phyloP scores from a whole-genome alignment of 1,140 invertebrate species.

The Hydropsyche tenuis region DNA sequence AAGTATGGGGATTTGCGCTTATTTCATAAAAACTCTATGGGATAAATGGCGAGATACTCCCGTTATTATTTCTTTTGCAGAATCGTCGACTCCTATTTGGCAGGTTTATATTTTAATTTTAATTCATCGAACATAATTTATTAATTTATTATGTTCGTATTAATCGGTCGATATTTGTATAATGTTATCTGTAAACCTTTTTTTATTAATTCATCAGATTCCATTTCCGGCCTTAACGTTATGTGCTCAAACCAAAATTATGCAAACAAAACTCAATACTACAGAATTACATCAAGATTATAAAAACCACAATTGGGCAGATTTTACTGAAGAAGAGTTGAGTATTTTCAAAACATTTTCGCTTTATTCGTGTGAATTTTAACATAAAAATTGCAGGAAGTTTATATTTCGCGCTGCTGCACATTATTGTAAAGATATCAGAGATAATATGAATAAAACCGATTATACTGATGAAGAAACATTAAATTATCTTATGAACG shows the following conservation, averaged over 20 bases:
- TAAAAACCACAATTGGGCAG: conserved; percentile 52
- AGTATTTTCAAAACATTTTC: too few species aligned
- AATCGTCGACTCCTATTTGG: conserved; percentile 68
- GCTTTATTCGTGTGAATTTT: too few species aligned
- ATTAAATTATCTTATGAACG: too few species aligned
- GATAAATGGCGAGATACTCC: conserved; percentile 61
- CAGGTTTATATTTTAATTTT: conserved; percentile 54
- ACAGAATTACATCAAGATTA: conserved; percentile 58
- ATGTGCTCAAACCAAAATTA: conserved; percentile 66
- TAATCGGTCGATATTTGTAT: too few species aligned
- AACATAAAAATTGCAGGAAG: not conserved
- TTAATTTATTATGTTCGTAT: too few species aligned
- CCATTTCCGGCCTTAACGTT: conserved; percentile 69
- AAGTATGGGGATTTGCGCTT: conserved; percentile 40
- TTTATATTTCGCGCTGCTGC: too few species aligned
- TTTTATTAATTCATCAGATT: conserved; percentile 54
- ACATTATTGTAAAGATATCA: not conserved
- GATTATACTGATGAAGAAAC: not conserved
- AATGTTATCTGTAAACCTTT: too few species aligned
- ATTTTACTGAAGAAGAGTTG: conserved; percentile 61
- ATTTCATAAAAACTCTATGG: conserved; percentile 60
- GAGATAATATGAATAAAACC: not conserved
- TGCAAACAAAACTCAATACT: conserved; percentile 62
- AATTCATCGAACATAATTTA: not conserved
- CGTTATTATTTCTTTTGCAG: conserved; percentile 65